Conservation (phyloP, 2,888 invertebrate species). For the Tipula vernalis region DNA sequence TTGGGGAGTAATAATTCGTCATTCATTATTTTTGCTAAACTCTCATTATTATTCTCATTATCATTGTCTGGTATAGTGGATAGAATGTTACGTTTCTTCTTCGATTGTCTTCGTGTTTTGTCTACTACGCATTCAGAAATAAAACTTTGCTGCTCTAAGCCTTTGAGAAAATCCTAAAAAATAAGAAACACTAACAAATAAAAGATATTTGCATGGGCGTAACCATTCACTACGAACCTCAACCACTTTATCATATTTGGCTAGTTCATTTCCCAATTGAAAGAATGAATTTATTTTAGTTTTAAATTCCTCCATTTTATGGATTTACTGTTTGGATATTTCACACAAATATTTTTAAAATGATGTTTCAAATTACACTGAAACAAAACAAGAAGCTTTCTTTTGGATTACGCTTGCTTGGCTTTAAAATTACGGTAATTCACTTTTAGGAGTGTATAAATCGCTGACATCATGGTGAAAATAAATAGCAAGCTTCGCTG, state of each 20-base stretch:
- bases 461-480: too few relatives aligned
- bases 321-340: not conserved
- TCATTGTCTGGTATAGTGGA: not conserved
- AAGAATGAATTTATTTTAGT: not conserved
- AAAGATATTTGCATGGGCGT: not conserved
- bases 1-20: not conserved
- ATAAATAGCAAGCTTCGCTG: too few relatives aligned
- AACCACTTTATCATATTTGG: not conserved
- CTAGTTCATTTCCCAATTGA: not conserved
- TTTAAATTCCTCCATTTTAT: not conserved
- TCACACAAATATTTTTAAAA: not conserved
- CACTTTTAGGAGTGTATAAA: too few relatives aligned
- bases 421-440: too few relatives aligned
- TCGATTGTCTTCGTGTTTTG: not conserved
- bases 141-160: not conserved
- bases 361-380: too few relatives aligned
- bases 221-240: not conserved
- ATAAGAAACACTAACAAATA: not conserved
- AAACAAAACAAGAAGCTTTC: too few relatives aligned
- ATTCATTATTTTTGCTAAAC: not conserved
- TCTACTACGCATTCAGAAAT: not conserved
- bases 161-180: not conserved
- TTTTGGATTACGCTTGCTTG: too few relatives aligned
- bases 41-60: not conserved
- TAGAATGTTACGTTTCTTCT: not conserved